Evolutionary conservation across 2,888 invertebrate species (phyloP).

Genomic region (Leptura quadrifasciata): DNA sequence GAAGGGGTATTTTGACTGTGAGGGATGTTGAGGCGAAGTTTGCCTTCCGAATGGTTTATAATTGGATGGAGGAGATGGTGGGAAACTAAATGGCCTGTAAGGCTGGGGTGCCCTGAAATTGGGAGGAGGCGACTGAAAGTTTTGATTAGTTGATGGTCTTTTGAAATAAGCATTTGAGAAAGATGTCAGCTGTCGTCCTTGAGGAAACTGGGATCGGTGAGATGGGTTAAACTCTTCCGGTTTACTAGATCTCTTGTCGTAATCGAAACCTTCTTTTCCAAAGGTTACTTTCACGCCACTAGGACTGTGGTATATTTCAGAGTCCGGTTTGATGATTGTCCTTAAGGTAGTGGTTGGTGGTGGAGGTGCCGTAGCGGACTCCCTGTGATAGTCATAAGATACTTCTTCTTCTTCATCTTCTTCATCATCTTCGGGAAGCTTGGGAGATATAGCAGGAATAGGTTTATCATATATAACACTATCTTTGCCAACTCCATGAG

Average conservation of each 20-base stretch:
- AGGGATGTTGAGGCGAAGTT: conserved; percentile 68
- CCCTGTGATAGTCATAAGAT: conserved; percentile 67
- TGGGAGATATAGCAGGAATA: conserved; percentile 85
- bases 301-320: conserved; percentile 87
- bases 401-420: conserved; percentile 74
- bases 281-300: conserved; percentile 90
- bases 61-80: conserved; percentile 47
- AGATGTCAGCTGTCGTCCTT: conserved; percentile 65
- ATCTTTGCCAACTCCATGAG: conserved; percentile 81
- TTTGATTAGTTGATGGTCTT: conserved; percentile 54
- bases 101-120: conserved; percentile 74
- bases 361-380: conserved; percentile 71
- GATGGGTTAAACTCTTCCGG: conserved; percentile 71
- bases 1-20: conserved; percentile 53
- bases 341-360: conserved; percentile 86
- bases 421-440: conserved; percentile 77
- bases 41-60: conserved; percentile 51
- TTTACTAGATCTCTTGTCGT: conserved; percentile 73
- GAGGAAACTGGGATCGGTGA: conserved; percentile 52
- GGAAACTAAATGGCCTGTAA: conserved; percentile 75
- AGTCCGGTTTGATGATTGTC: conserved; percentile 90
- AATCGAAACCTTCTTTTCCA: conserved; percentile 79
- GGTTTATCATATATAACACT: conserved; percentile 88
- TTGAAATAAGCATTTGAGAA: conserved; percentile 63
- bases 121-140: conserved; percentile 52